Evolutionary conservation across 2,888 invertebrate species (phyloP), one percentile per base, ranked within the genome.

Genomic region (Coleophora deauratella): DNA sequence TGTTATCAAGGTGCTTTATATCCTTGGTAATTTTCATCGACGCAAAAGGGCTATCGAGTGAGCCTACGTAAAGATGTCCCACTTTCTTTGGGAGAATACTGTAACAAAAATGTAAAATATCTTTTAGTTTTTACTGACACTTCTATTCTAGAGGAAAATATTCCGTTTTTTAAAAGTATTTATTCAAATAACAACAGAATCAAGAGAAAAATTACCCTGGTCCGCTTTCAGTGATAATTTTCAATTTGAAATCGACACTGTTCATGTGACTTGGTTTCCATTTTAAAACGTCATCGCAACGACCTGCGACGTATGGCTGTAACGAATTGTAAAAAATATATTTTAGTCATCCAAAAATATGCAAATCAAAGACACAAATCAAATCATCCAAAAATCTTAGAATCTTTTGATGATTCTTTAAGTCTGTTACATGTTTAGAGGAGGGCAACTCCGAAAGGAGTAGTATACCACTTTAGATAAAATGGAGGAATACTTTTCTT

Each of bases 261-360:
- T 99, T 99, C 79, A 96, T 89, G 44, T 93, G 89, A 2, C 91
- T 86, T 0, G 99, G 99, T 68, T 99, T 99, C 99, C 99, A 99
- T 75, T 99, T 99, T 11, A 99, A 86, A 1, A 98, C 95, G 35
- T 91, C 90, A 30, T 88, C 85, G 59, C 95, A 97, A 6, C 90
- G 87, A 0, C 99, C 99, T 7, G 94, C 82, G 10, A 87, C 85
- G 66, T 99, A 99, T 0, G 92, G 91, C 91, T 95, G 71, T 42
- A 86, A 76, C 28, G 33, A 34, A 21, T 4, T 4, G 6, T 4
- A 21, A 21, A 21, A 21, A 21, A 21, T 3, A 4, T 6, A 21
- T 4, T 21, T 3, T 3, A 21, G 3, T 21, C 21, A 6, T 21
- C 21, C 3, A 3, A 4, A 21, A 21, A 6, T 4, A 21, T 21